Evolutionary conservation across 2,797 vertebrate species (phyloP).

Genomic region (Hozukius guyotensis): DNA sequence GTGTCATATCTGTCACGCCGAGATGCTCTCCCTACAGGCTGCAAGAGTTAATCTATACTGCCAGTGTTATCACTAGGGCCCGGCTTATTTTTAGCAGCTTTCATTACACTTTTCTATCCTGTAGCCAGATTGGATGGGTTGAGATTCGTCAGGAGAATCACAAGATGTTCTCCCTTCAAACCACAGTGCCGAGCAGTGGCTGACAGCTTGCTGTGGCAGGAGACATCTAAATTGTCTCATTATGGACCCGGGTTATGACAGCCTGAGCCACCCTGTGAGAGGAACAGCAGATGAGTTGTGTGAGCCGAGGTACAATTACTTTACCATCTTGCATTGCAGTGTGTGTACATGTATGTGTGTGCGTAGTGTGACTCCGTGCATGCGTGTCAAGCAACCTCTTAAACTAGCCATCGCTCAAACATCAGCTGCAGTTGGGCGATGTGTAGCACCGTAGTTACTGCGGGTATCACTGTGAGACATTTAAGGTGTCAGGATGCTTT

Average conservation of each 20-base stretch:
- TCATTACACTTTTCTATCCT: constrained; percentile 76
- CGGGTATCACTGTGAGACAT: constrained; percentile 41
- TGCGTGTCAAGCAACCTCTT: constrained; percentile 46
- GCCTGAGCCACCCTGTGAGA: constrained; percentile 60
- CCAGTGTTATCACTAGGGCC: constrained; percentile 62
- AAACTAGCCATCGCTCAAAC: constrained; percentile 42
- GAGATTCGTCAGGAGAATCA: constrained; percentile 74
- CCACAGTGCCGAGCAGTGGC: constrained; percentile 48
- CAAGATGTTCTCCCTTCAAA: constrained; percentile 68
- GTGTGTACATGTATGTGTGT: constrained; percentile 17
- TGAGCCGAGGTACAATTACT: constrained; percentile 74
- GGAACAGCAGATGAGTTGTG: constrained; percentile 68
- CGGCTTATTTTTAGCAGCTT: constrained; percentile 82
- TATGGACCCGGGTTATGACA: constrained; percentile 78
- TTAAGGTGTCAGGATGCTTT: constrained; percentile 16
- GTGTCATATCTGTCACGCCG: constrained; percentile 44
- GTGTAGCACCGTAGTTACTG: constrained; percentile 32
- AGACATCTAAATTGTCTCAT: constrained; percentile 85
- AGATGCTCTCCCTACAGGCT: constrained; percentile 40
- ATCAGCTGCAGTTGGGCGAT: constrained; percentile 35
- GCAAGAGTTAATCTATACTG: constrained; percentile 78
- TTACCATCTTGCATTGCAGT: constrained; percentile 53
- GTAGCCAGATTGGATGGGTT: constrained; percentile 67
- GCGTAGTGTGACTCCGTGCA: not conserved
- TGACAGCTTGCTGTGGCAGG: constrained; percentile 77